A percentile compares a stretch with the other conserved stretches of the same genome.
Conservation (phyloP, 2,113 vertebrate genomes). For the Cottus gobio region DNA sequence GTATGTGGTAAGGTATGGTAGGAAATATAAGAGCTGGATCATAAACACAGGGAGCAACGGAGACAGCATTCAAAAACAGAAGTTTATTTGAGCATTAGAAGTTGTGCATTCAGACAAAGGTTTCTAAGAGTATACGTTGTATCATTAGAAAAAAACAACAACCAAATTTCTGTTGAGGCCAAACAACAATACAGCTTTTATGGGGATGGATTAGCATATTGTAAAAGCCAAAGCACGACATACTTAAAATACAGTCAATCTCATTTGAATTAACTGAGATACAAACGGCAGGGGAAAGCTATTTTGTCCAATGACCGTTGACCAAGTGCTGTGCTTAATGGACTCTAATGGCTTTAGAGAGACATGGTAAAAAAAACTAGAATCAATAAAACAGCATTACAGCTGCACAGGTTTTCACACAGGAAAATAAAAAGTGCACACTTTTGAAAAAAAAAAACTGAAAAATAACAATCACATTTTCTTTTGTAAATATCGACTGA, state of each 20-base stretch:
- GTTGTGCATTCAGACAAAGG: neutral
- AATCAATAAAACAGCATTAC: conserved; percentile 45
- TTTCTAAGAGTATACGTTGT: neutral
- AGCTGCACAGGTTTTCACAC: neutral
- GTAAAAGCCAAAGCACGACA: neutral
- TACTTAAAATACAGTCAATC: conserved; percentile 20
- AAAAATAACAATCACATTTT: neutral
- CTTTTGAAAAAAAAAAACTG: neutral
- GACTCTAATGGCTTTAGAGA: conserved; percentile 39
- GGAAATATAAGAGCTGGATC: neutral
- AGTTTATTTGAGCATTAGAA: conserved; percentile 34
- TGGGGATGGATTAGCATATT: neutral
- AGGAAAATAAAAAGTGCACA: conserved; percentile 1
- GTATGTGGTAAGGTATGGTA: neutral
- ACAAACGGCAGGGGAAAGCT: neutral
- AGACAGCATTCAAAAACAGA: neutral
- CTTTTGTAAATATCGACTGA: neutral
- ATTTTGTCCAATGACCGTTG: conserved; percentile 20
- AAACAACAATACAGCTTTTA: neutral
- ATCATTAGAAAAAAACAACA: neutral
- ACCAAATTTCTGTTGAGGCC: neutral
- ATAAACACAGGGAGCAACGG: neutral
- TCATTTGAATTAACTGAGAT: conserved; percentile 30
- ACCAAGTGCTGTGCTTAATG: conserved; percentile 37
- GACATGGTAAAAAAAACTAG: conserved; percentile 16